Base-by-base conservation (phyloP, 2,797 vertebrate genomes). In the Acomys russatus region DNA sequence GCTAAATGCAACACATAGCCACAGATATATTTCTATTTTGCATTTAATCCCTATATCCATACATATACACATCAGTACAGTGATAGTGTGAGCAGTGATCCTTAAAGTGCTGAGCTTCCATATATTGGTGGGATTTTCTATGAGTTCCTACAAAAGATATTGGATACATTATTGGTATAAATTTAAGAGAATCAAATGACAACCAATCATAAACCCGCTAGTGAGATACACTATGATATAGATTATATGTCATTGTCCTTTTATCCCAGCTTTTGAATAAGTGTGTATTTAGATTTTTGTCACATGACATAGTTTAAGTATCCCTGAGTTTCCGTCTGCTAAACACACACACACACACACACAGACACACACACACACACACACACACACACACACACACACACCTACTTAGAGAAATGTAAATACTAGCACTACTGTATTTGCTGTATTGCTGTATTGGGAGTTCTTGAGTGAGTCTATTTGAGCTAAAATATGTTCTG, bases 191-290 rank as follows among this genome's bases (percentile, higher is more conserved):
- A 93, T 4, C 61, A 90, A 73, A 7, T 88, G 14, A 94, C 93
- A 93, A 90, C 9, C 89, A 92, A 68, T 63, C 25, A 74, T 23
- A 23, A 82, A 89, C 91, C 44, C 20, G 8, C 78, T 73, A 85
- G 54, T 92, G 71, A 93, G 10, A 78, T 54, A 83, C 5, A 90
- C 86, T 92, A 87, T 49, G 33, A 73, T 94, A 10, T 61, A 90
- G 68, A 63, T 94, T 84, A 83, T 33, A 44, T 59, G 18, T 68
- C 59, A 92, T 12, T 83, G 33, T 64, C 59, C 54, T 70, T 88
- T 90, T 49, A 35, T 35, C 91, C 30, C 12, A 90, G 30, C 30
- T 71, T 90, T 84, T 96, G 80, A 93, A 88, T 73, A 28, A 51
- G 61, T 25, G 3, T 30, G 3, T 91, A 77, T 88, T 93, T 93